phyloP scores from a whole-genome alignment of 2,797 vertebrate species.

The Lemur catta region DNA sequence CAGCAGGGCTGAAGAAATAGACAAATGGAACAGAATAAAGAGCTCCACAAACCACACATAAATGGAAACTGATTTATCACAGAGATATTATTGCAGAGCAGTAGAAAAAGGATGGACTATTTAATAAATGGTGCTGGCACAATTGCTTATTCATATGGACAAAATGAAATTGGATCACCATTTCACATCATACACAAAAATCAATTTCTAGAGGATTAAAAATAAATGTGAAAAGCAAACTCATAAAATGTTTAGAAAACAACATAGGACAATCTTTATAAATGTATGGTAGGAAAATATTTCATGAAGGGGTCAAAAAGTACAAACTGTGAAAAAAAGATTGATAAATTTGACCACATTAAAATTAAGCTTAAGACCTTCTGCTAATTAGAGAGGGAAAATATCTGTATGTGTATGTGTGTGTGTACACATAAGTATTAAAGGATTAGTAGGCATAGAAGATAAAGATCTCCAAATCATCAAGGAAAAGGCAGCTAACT shows the following conservation, averaged over 20 bases:
- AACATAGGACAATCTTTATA: background rate
- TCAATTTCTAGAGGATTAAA: background rate
- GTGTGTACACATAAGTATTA: background rate
- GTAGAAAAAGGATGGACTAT: background rate
- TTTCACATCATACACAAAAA: background rate
- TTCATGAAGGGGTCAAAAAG: background rate
- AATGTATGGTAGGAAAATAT: background rate
- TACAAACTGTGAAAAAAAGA: slow-evolving; percentile 9
- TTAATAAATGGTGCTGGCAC: background rate
- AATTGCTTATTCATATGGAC: background rate
- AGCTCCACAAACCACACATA: background rate
- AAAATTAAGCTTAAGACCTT: background rate
- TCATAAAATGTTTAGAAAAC: background rate
- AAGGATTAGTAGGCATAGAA: background rate
- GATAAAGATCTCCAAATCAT: background rate
- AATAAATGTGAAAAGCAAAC: slow-evolving; percentile 26
- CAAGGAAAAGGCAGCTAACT: background rate
- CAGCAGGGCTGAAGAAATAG: background rate
- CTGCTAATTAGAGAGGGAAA: background rate
- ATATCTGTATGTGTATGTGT: background rate
- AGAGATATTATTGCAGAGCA: background rate
- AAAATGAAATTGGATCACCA: background rate
- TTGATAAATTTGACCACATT: background rate
- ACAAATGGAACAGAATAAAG: background rate
- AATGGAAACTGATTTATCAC: background rate